Percentiles rank a stretch among this genome's conserved stretches.
Conservation (phyloP, 2,113 vertebrate species). For the Benitochromis conjunctus region DNA sequence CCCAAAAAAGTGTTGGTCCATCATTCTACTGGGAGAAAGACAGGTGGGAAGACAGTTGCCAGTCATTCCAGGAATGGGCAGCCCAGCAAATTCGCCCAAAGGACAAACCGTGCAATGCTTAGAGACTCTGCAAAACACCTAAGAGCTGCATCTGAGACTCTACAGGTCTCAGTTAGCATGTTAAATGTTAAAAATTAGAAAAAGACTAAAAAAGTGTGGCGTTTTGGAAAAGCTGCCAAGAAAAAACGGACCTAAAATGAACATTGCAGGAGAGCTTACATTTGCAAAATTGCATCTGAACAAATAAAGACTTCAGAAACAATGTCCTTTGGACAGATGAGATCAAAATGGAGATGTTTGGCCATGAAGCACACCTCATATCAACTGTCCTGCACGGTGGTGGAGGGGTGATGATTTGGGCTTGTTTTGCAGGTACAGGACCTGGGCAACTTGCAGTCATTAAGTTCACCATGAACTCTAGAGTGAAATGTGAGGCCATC, state of each 20-base stretch:
- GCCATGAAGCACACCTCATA: background rate
- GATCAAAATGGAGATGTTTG: background rate
- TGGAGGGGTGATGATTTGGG: background rate
- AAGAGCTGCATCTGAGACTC: background rate
- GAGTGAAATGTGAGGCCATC: background rate
- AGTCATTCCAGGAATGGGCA: background rate
- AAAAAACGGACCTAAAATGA: background rate
- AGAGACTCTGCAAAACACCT: background rate
- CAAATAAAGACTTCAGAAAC: background rate
- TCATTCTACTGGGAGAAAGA: background rate
- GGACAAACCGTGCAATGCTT: background rate
- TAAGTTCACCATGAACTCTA: background rate
- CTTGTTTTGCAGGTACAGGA: background rate
- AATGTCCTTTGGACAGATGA: background rate
- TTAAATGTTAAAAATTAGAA: background rate
- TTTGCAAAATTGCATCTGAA: background rate
- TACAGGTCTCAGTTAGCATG: background rate
- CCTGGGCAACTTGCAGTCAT: background rate
- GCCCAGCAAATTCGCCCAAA: background rate
- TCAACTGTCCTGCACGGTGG: background rate
- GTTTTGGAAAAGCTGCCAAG: background rate
- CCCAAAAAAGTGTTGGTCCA: background rate
- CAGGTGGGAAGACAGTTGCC: background rate
- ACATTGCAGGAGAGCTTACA: background rate
- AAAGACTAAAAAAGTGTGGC: fast-evolving